Base-by-base conservation (phyloP, 2,113 vertebrate genomes). In the Notarius quadriscutis region DNA sequence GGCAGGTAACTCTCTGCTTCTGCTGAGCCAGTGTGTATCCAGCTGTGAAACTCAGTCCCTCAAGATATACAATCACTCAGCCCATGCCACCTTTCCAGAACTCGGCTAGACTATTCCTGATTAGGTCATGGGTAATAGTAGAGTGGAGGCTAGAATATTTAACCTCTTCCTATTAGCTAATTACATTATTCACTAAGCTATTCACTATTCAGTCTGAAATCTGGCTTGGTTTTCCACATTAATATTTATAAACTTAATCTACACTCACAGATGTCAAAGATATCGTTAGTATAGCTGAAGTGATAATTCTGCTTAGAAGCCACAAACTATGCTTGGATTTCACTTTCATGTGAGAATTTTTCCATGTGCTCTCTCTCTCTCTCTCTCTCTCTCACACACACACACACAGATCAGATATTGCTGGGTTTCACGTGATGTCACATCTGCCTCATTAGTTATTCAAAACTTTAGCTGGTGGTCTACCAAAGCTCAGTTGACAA, bases 71-170 rank as follows among this genome's bases (percentile, higher is more conserved):
- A 25, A 50, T 34, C 57, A 14, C 65, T 84, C 50, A 72, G 30
- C 50, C 50, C n/a, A 67, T 48, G 17, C 41, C 48, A 51, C 14
- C 11, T 65, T 79, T 7, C 58, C 48, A 67, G 74, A 67, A n/a
- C 74, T 55, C 22, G 75, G 60, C 25, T 67, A 55, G n/a, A 79
- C 50, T 11, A 9, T 85, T 78, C 84, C 41, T 20, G 48, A 78
- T 65, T 78, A 65, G 58, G 41, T 78, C 41, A 85, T 63, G 58
- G 58, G 22, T 65, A 63, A 85, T 20, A 15, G 58, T 85, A n/a
- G 41, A 30, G 57, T 58, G 22, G 7, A 41, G n/a, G 18, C 30
- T 41, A 53, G 22, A 60, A 60, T 25, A 85, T 41, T 85, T 75
- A 50, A 75, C 53, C 34, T 20, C n/a, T 34, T 84, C 22, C 34